Evolutionary conservation across 1,140 invertebrate genomes (phyloP), one percentile per base, ranked within the genome.

Genomic region (Sycophila sp.): DNA sequence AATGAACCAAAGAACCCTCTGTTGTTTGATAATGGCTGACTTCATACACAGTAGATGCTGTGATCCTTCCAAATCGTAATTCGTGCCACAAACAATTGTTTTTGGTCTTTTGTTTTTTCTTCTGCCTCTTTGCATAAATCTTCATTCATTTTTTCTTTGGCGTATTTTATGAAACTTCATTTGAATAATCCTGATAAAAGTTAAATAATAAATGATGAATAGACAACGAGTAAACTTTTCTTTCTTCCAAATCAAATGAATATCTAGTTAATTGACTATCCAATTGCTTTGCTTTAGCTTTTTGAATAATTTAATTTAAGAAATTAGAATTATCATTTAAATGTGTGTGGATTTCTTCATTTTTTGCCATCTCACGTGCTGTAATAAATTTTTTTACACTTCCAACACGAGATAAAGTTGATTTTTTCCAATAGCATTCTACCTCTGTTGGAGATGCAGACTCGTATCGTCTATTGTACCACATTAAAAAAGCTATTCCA

Each of bases 391-490:
- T n/a, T n/a, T n/a, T n/a, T n/a, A n/a, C n/a, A n/a, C n/a, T 28
- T 53, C 22, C 22, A 53, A 53, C 49, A 13, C 49, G 28, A 10
- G 74, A 69, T n/a, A 77, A 65, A 67, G 15, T 60, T 36, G 73
- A 40, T 42, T 77, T 77, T 64, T 76, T 76, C 76, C 74, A 69
- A 62, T 76, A 76, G 51, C 74, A 76, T 58, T 64, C 67, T 3
- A 58, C 42, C 22, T 56, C 62, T 32, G 75, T 76, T n/a, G 45
- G 63, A n/a, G 75, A 73, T 38, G 74, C 65, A 15, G 74, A 62
- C 60, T 69, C 58, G 11, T 38, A 71, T 24, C 72, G 40, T 22
- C 76, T 49, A 58, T 77, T 68, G 11, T 58, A 8, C 75, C 76
- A 77, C 51, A 63, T 65, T 13, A 77, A 36, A 56, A 77, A 75